phyloP scores from a whole-genome alignment of 2,888 invertebrate genomes.

The Drosophila prolongata region DNA sequence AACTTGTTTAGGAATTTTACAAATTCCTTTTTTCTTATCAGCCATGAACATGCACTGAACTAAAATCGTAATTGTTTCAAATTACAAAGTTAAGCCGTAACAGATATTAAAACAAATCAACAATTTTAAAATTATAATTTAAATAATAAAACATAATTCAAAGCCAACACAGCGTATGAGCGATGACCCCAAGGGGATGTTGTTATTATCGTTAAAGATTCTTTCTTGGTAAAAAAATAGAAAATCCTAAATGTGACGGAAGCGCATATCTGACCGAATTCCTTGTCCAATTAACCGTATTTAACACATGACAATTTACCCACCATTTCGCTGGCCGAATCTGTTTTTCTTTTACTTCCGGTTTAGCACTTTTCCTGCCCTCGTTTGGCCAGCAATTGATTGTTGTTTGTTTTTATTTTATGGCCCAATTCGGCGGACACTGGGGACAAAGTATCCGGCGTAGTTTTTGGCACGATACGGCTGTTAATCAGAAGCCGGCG shows the following conservation, averaged over 20 bases:
- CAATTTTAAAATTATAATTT: no score
- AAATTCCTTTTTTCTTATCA: no score
- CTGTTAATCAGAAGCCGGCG: constrained; percentile 31
- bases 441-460: constrained; percentile 11
- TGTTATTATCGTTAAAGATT: no score
- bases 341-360: constrained; percentile 23
- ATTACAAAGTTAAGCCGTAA: no score
- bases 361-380: constrained; percentile 7
- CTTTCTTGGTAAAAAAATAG: background rate
- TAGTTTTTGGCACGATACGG: constrained; percentile 23
- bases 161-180: no score
- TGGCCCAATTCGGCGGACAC: constrained; percentile 18
- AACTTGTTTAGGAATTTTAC: no score
- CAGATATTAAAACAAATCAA: no score
- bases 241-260: background rate
- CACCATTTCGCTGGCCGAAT: constrained; percentile 20
- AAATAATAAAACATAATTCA: no score
- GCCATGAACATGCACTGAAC: no score
- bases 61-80: no score
- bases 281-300: constrained; percentile 12
- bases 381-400: constrained; percentile 18
- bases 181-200: no score
- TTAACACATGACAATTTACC: constrained; percentile 25
- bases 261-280: background rate
- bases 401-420: constrained; percentile 26